A percentile compares a stretch with the other conserved stretches of the same genome.
These are phyloP conservation scores for Poeciliopsis occidentalis DNA, from an alignment of 2,113 vertebrate species.

Conservation along the genomic window DNA sequence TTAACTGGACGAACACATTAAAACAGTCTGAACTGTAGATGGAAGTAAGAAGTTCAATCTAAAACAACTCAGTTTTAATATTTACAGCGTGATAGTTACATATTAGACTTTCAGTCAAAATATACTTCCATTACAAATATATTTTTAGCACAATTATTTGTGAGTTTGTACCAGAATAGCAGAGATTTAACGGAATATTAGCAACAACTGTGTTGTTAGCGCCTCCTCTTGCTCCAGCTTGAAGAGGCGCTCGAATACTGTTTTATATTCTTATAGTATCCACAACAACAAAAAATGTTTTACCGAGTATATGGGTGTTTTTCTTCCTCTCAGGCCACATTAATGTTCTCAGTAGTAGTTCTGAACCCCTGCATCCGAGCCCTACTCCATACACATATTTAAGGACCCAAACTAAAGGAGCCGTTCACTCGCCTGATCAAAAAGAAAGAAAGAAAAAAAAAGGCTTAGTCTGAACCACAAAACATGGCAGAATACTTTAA, in stretches of 20 bases:
- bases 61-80: neutral
- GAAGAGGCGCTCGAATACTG: neutral
- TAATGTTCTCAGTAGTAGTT: neutral
- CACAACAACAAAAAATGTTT: neutral
- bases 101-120: no score
- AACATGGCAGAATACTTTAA: fast-evolving
- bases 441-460: neutral
- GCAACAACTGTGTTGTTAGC: neutral
- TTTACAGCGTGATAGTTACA: no score
- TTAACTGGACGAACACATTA: no score
- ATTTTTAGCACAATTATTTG: no score
- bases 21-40: neutral
- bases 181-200: neutral
- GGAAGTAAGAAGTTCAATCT: neutral
- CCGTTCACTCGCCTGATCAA: conserved; percentile 4
- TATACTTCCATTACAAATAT: no score
- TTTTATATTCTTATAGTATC: neutral
- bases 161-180: no score
- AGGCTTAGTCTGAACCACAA: neutral
- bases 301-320: neutral
- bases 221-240: neutral
- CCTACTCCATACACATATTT: neutral
- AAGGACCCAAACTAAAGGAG: conserved; percentile 31
- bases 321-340: neutral
- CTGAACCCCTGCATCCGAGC: neutral